Evolutionary conservation across 2,888 invertebrate genomes (phyloP).

Genomic region (Zaprionus obscuricornis): DNA sequence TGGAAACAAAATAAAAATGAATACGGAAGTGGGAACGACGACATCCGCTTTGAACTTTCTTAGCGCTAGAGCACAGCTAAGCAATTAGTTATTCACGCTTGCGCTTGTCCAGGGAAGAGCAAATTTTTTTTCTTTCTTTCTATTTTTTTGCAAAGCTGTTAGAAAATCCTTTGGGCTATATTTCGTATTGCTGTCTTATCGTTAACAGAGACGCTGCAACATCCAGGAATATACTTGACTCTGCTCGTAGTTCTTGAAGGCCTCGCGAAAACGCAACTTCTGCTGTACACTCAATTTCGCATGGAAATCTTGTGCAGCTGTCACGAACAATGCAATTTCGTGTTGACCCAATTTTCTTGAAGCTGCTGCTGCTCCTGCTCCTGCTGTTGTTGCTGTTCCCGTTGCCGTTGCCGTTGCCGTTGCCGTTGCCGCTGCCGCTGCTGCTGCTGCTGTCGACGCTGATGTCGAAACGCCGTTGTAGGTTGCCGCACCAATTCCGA

Average conservation of each 20-base stretch:
- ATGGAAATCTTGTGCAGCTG: slow-evolving; percentile 84
- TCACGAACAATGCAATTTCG: slow-evolving; percentile 83
- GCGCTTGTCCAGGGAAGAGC: slow-evolving; percentile 59
- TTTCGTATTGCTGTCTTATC: slow-evolving; percentile 21
- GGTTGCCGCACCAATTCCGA: slow-evolving; percentile 63
- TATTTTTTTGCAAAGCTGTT: slow-evolving; percentile 33
- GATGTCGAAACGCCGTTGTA: slow-evolving; percentile 27
- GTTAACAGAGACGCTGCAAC: slow-evolving; percentile 76
- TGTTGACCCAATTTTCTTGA: slow-evolving; percentile 81
- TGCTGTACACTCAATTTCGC: slow-evolving; percentile 82
- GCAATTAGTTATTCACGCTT: slow-evolving; percentile 82
- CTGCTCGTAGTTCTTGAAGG: slow-evolving; percentile 80
- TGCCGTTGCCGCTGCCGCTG: slow-evolving; percentile 7
- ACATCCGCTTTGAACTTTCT: slow-evolving; percentile 62
- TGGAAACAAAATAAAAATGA: background rate
- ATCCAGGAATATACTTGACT: slow-evolving; percentile 79
- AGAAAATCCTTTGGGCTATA: slow-evolving; percentile 14
- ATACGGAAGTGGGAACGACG: slow-evolving; percentile 9
- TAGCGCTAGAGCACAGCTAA: slow-evolving; percentile 30
- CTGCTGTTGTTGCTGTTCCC: slow-evolving; percentile 3
- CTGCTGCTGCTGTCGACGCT: slow-evolving; percentile 16
- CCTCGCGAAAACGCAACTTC: slow-evolving; percentile 81
- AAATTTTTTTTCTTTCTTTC: too few species aligned
- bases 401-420: slow-evolving; percentile 1
- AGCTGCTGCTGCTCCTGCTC: slow-evolving; percentile 11